Percentiles rank a stretch among this genome's conserved stretches.
Evolutionary conservation across 1,140 invertebrate genomes (phyloP).

Genomic region (Pomacea maculata): DNA sequence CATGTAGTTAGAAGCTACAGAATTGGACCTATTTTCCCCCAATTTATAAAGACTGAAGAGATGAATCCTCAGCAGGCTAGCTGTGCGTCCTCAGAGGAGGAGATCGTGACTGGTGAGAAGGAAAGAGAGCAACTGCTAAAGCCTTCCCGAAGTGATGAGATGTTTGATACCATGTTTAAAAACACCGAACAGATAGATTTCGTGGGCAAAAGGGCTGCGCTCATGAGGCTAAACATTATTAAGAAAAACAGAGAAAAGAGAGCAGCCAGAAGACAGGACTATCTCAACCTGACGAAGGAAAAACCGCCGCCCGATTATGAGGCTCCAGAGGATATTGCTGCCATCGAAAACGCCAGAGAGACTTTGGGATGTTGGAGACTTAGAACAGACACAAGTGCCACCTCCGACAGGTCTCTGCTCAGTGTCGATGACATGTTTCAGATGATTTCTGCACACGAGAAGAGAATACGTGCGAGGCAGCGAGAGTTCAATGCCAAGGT

Average conservation of each 20-base stretch:
- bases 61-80: too few species aligned
- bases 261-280: neutral
- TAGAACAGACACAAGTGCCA: neutral
- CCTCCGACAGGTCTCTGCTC: neutral
- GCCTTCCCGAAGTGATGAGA: neutral
- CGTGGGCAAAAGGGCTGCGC: too few species aligned
- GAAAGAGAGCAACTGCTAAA: neutral
- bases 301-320: neutral
- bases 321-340: neutral
- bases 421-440: neutral
- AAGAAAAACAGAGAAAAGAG: neutral
- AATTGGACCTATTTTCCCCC: too few species aligned
- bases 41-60: neutral
- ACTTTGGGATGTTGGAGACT: neutral
- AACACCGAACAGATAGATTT: neutral
- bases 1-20: neutral
- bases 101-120: too few species aligned
- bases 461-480: neutral
- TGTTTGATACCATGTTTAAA: neutral
- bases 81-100: too few species aligned
- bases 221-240: slow-evolving; percentile 3
- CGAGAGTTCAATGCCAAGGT: slow-evolving; percentile 5
- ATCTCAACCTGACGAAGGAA: neutral
- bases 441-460: neutral
- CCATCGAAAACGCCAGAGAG: neutral